phyloP scores from a whole-genome alignment of 2,113 vertebrate genomes.

The Otis tarda region DNA sequence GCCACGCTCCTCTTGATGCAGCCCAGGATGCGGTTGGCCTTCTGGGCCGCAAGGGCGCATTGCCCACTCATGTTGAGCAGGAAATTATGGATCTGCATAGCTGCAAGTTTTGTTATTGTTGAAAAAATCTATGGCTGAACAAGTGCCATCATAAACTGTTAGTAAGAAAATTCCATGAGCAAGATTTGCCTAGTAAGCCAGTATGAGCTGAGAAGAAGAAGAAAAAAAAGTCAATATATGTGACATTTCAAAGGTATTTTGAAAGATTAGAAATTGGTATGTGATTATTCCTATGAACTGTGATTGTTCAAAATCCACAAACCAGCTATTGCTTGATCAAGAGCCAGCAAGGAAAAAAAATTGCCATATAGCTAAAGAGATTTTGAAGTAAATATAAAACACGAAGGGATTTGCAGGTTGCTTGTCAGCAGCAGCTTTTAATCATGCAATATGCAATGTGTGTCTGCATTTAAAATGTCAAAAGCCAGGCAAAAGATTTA shows the following conservation, averaged over 20 bases:
- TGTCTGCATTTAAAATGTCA: background rate
- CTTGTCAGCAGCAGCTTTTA: background rate
- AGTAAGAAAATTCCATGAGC: background rate
- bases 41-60: too few relatives aligned
- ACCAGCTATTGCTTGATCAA: background rate
- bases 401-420: background rate
- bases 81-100: background rate
- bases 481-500: background rate
- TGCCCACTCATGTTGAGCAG: too few relatives aligned
- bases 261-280: background rate
- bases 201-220: slow-evolving; percentile 7
- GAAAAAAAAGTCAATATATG: background rate
- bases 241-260: slow-evolving; percentile 28
- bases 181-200: slow-evolving; percentile 19
- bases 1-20: too few relatives aligned
- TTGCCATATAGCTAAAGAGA: background rate
- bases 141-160: background rate
- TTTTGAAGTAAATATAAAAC: background rate
- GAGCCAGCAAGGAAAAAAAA: background rate
- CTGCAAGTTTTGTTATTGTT: background rate
- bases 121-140: background rate
- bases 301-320: slow-evolving; percentile 14
- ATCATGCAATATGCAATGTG: background rate
- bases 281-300: background rate
- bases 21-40: too few relatives aligned